phyloP scores from a whole-genome alignment of 2,888 invertebrate species.

The Sphaerophoria rueppellii region DNA sequence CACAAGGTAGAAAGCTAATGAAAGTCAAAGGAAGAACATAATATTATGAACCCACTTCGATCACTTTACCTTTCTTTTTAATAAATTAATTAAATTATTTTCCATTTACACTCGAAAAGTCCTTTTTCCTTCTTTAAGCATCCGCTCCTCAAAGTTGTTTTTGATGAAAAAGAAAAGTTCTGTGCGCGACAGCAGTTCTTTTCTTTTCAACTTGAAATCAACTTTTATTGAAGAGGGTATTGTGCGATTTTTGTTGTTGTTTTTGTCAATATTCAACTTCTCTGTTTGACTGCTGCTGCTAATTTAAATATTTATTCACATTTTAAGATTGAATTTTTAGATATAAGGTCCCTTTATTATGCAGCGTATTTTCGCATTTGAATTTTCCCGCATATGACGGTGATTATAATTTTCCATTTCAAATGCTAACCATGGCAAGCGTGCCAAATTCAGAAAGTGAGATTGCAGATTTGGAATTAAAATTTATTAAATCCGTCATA shows the following conservation, averaged over 20 bases:
- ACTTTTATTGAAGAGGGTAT: slow-evolving; percentile 24
- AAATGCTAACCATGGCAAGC: slow-evolving; percentile 64
- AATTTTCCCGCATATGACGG: slow-evolving; percentile 3
- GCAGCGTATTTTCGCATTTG: no score
- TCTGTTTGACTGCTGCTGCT: slow-evolving; percentile 26
- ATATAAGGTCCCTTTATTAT: not conserved
- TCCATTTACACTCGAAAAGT: not conserved
- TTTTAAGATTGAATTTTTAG: slow-evolving; percentile 63
- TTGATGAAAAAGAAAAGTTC: not conserved
- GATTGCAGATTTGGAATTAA: slow-evolving; percentile 34
- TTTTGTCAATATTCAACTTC: slow-evolving; percentile 31
- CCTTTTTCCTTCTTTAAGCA: not conserved
- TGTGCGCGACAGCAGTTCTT: slow-evolving; percentile 29
- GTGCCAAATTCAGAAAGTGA: slow-evolving; percentile 24
- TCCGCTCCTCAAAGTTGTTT: slow-evolving; percentile 4
- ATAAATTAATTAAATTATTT: slow-evolving; percentile 55
- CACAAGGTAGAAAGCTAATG: not conserved
- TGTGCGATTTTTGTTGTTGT: not conserved
- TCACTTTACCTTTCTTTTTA: slow-evolving; percentile 7
- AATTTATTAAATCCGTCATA: slow-evolving; percentile 52
- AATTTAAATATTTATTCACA: slow-evolving; percentile 71
- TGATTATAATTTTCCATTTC: slow-evolving; percentile 57
- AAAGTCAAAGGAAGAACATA: not conserved
- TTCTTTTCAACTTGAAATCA: slow-evolving; percentile 14
- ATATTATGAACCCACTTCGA: slow-evolving; percentile 7